Percentiles rank a stretch among this genome's conserved stretches.
These are phyloP conservation scores for Caenorhabditis doughertyi DNA, from an alignment of 2,888 invertebrate species.

Conservation along the genomic window DNA sequence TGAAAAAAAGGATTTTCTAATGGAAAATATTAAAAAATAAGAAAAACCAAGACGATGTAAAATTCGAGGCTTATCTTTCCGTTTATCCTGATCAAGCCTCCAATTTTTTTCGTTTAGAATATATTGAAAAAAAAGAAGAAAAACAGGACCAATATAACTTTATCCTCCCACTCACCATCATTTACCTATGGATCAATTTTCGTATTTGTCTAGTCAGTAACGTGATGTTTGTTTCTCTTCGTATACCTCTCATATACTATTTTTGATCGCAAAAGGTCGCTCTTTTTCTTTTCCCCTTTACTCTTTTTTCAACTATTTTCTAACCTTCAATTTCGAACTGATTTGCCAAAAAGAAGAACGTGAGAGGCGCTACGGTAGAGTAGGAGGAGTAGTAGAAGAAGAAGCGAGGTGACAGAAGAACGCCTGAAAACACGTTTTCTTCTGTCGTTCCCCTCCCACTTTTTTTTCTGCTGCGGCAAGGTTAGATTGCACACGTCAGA, in stretches of 20 bases:
- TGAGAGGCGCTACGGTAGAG: neutral
- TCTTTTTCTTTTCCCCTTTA: neutral
- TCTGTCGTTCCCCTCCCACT: slow-evolving; percentile 23
- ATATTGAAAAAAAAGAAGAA: too few species aligned
- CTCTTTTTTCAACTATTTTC: neutral
- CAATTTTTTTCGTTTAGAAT: too few species aligned
- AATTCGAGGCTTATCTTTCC: too few species aligned
- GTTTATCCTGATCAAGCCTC: too few species aligned
- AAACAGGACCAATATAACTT: too few species aligned
- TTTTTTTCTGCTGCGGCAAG: slow-evolving; percentile 37
- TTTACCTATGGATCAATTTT: slow-evolving; percentile 38
- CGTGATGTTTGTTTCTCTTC: slow-evolving; percentile 32
- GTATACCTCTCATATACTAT: slow-evolving; percentile 15
- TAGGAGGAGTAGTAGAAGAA: neutral
- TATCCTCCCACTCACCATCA: neutral
- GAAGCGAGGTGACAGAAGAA: slow-evolving; percentile 37
- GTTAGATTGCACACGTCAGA: slow-evolving; percentile 62
- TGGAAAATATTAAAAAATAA: too few species aligned
- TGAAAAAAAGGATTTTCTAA: too few species aligned
- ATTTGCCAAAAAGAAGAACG: slow-evolving; percentile 14
- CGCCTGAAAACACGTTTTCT: slow-evolving; percentile 57
- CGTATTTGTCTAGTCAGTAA: slow-evolving; percentile 43
- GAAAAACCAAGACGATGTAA: too few species aligned
- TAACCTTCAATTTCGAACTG: too few species aligned
- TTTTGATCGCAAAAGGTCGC: slow-evolving; percentile 24